These are phyloP conservation scores for Microctenopoma stevenorrisi DNA, from an alignment of 2,797 vertebrate species.

Conservation along the genomic window DNA sequence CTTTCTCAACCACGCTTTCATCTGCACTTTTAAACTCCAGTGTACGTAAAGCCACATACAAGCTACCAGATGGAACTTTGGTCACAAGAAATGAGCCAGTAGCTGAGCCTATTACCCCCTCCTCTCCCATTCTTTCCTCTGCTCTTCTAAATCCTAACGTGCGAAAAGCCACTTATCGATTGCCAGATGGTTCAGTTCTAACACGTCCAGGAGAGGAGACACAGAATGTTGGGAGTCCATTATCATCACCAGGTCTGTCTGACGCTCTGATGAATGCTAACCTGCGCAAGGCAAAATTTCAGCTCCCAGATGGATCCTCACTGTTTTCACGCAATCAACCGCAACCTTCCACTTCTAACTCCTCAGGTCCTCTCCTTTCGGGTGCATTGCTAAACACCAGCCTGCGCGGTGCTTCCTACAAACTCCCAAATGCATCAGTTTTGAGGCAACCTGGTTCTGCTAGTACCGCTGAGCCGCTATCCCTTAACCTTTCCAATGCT, in stretches of 20 bases:
- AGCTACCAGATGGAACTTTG: constrained; percentile 73
- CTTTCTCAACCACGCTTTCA: constrained; percentile 68
- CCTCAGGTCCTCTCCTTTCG: constrained; percentile 74
- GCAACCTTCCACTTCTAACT: constrained; percentile 53
- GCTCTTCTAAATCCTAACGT: constrained; percentile 74
- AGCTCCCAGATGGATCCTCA: constrained; percentile 78
- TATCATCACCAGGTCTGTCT: constrained; percentile 68
- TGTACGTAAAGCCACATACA: constrained; percentile 76
- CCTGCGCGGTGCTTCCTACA: constrained; percentile 76
- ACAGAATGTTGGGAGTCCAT: constrained; percentile 40
- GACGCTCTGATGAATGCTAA: constrained; percentile 76
- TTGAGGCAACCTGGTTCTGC: constrained; percentile 57
- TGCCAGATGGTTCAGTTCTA: constrained; percentile 76
- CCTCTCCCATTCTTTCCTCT: constrained; percentile 68
- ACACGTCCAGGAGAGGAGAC: constrained; percentile 43
- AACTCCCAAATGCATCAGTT: constrained; percentile 66
- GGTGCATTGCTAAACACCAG: constrained; percentile 78
- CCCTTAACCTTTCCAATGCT: constrained; percentile 72
- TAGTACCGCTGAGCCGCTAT: constrained; percentile 40
- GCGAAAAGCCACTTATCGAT: constrained; percentile 74
- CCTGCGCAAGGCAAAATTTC: constrained; percentile 76
- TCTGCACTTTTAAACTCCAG: constrained; percentile 74
- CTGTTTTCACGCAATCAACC: constrained; percentile 72
- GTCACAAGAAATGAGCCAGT: constrained; percentile 56
- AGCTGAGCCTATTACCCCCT: constrained; percentile 30